These are phyloP conservation scores for Sparidentex hasta DNA, from an alignment of 2,797 vertebrate genomes.

Conservation along the genomic window DNA sequence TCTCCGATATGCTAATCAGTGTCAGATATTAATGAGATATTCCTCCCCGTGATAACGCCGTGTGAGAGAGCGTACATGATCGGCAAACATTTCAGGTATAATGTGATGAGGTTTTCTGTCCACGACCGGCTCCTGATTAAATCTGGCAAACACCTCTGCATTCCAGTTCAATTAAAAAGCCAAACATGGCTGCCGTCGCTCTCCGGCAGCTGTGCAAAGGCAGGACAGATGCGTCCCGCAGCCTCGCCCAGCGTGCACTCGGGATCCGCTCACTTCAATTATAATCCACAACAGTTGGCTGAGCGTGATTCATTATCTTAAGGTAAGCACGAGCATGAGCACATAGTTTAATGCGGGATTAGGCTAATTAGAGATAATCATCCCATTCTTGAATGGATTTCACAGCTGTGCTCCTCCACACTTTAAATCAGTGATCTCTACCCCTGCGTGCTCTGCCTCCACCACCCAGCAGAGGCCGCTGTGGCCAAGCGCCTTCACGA, in stretches of 20 bases:
- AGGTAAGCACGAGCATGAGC: constrained; percentile 34
- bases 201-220: constrained; percentile 65
- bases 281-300: constrained; percentile 46
- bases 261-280: constrained; percentile 51
- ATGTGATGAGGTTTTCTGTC: constrained; percentile 33
- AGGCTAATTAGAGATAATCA: constrained; percentile 41
- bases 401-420: constrained; percentile 13
- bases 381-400: constrained; percentile 32
- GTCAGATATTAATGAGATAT: constrained; percentile 27
- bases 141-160: constrained; percentile 35
- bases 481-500: constrained; percentile 56
- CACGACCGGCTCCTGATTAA: constrained; percentile 29
- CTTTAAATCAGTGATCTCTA: neutral
- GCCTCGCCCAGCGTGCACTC: constrained; percentile 34
- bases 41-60: neutral
- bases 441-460: constrained; percentile 49
- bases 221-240: constrained; percentile 52
- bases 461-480: constrained; percentile 78
- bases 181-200: constrained; percentile 52
- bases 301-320: constrained; percentile 42
- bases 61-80: neutral
- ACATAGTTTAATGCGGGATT: constrained; percentile 41
- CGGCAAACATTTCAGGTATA: constrained; percentile 18
- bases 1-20: constrained; percentile 18
- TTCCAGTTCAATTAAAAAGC: constrained; percentile 61